Evolutionary conservation across 2,888 invertebrate genomes (phyloP).

Genomic region (Cosmia pyralina): DNA sequence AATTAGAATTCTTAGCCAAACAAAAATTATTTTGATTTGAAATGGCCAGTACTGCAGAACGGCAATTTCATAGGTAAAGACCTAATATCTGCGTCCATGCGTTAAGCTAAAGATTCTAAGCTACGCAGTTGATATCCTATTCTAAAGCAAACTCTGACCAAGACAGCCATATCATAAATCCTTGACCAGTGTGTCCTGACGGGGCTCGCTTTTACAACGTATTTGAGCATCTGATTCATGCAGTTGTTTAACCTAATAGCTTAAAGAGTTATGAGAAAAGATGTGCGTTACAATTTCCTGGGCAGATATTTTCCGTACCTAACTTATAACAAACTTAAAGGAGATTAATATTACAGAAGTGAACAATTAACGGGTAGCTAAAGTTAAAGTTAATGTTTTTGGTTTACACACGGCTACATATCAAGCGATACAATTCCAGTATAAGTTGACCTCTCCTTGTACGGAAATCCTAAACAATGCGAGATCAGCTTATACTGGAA

Average conservation of each 20-base stretch:
- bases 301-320: conserved; percentile 22
- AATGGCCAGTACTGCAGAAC: too few species aligned
- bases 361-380: not conserved
- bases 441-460: too few species aligned
- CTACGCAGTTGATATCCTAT: conserved; percentile 29
- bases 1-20: too few species aligned
- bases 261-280: conserved; percentile 30
- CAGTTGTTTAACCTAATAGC: conserved; percentile 48
- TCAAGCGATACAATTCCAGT: too few species aligned
- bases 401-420: too few species aligned
- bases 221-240: conserved; percentile 64
- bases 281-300: conserved; percentile 40
- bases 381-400: not conserved
- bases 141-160: conserved; percentile 51
- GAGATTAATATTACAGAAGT: not conserved
- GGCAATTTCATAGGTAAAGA: too few species aligned
- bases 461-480: too few species aligned
- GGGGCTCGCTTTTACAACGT: conserved; percentile 44
- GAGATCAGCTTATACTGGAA: too few species aligned
- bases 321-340: too few species aligned
- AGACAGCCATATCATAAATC: conserved; percentile 45
- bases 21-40: too few species aligned
- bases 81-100: not conserved
- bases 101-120: conserved; percentile 1
- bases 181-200: conserved; percentile 58